Evolutionary conservation across 1,140 invertebrate species (phyloP).

Genomic region (Trichonephila inaurata): DNA sequence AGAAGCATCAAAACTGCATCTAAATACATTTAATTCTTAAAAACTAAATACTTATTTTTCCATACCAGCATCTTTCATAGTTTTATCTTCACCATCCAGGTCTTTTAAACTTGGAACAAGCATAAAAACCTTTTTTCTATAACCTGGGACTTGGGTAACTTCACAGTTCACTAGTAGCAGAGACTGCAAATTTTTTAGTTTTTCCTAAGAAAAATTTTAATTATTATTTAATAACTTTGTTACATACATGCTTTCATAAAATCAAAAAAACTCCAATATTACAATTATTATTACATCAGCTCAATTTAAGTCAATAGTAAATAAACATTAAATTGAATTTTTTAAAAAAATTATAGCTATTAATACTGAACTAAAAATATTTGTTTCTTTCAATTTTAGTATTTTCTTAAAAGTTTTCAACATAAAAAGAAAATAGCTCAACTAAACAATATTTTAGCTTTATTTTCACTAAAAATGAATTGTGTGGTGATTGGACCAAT

Average conservation of each 20-base stretch:
- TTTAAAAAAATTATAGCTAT: no score
- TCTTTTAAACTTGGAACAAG: slow-evolving; percentile 21
- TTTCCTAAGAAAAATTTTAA: slow-evolving; percentile 26
- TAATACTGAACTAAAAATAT: not conserved
- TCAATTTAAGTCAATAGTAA: not conserved
- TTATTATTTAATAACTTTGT: no score
- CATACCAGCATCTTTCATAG: slow-evolving; percentile 48
- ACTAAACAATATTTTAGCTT: not conserved
- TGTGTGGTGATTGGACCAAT: no score
- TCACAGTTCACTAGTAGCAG: slow-evolving; percentile 36
- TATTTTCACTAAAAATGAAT: no score
- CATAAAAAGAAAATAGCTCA: not conserved
- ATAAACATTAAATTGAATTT: no score
- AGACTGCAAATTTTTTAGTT: slow-evolving; percentile 59
- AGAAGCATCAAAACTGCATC: no score
- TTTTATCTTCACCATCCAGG: slow-evolving; percentile 63
- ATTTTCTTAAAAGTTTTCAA: not conserved
- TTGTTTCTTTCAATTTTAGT: not conserved
- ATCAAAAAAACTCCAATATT: no score
- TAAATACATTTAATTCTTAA: no score
- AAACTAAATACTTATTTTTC: no score
- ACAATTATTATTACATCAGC: not conserved
- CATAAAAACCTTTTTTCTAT: slow-evolving; percentile 57
- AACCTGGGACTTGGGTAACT: not conserved
- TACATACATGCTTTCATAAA: no score